Percentiles rank a stretch among this genome's conserved stretches.
Evolutionary conservation across 2,888 invertebrate genomes (phyloP).

Genomic region (Syrphus vitripennis): DNA sequence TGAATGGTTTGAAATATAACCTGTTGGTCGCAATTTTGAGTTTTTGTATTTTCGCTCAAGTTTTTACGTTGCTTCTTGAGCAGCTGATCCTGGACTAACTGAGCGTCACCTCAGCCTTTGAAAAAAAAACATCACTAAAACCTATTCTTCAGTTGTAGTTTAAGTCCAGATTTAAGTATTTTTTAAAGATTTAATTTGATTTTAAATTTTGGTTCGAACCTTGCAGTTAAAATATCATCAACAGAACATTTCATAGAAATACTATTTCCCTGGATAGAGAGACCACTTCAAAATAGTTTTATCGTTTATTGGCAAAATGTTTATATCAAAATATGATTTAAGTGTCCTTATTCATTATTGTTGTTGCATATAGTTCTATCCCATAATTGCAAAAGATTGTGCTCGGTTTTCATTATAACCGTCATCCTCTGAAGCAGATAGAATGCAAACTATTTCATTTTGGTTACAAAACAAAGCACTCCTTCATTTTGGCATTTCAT

Average conservation of each 20-base stretch:
- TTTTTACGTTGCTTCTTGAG: too few species aligned
- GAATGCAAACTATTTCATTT: conserved; percentile 28
- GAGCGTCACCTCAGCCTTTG: too few species aligned
- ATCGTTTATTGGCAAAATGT: neutral
- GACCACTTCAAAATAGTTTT: neutral
- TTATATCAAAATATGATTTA: neutral
- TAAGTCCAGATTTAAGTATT: too few species aligned
- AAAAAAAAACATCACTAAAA: too few species aligned
- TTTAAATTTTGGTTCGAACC: too few species aligned
- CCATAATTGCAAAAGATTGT: conserved; percentile 10
- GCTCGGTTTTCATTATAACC: conserved; percentile 14
- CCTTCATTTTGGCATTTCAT: neutral
- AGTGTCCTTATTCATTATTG: neutral
- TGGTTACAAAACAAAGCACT: neutral
- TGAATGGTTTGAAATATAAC: too few species aligned
- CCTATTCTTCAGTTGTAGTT: too few species aligned
- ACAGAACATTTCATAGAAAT: neutral
- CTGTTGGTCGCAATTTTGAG: too few species aligned
- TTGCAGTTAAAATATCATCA: neutral
- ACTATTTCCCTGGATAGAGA: neutral
- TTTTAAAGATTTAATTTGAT: too few species aligned
- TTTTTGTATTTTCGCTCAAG: too few species aligned
- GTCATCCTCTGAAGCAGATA: conserved; percentile 9
- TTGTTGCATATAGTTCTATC: too few species aligned
- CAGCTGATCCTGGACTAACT: too few species aligned